Percentiles rank a stretch among this genome's conserved stretches.
Conservation (phyloP, 2,888 invertebrate species). For the Andrena minutula region DNA sequence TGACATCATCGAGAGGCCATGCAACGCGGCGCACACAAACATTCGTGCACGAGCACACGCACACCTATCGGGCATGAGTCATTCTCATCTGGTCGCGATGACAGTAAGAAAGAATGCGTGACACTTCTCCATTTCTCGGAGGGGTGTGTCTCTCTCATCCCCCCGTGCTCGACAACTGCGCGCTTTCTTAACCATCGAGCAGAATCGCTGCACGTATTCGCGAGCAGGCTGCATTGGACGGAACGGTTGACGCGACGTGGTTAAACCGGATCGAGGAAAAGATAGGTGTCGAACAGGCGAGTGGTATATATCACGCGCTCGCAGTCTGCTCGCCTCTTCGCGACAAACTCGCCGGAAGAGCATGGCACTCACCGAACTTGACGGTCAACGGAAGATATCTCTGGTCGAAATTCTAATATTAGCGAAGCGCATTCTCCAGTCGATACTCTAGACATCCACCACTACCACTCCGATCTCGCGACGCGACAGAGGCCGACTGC, state of each 20-base stretch:
- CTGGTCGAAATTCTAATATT: conserved; percentile 75
- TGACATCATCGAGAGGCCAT: conserved; percentile 59
- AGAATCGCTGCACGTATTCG: background rate
- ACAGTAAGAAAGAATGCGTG: conserved; percentile 12
- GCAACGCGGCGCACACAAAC: conserved; percentile 35
- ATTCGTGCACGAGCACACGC: conserved; percentile 3
- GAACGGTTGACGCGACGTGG: background rate
- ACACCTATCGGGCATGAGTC: conserved; percentile 53
- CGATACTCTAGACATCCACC: conserved; percentile 66
- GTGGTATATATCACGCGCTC: background rate
- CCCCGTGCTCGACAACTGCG: background rate
- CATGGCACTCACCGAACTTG: conserved; percentile 47
- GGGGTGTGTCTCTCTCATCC: conserved; percentile 62
- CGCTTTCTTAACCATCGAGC: conserved; percentile 12
- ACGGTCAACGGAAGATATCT: conserved; percentile 48
- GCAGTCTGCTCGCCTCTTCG: background rate
- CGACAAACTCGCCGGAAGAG: conserved; percentile 17
- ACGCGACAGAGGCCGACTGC: conserved; percentile 21
- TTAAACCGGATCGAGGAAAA: background rate
- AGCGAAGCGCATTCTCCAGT: conserved; percentile 63
- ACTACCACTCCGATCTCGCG: conserved; percentile 35
- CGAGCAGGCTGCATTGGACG: background rate
- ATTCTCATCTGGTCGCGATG: conserved; percentile 60
- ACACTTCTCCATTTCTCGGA: conserved; percentile 26
- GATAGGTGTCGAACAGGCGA: conserved; percentile 7